phyloP scores from a whole-genome alignment of 2,113 vertebrate genomes.

The Gopherus evgoodei region DNA sequence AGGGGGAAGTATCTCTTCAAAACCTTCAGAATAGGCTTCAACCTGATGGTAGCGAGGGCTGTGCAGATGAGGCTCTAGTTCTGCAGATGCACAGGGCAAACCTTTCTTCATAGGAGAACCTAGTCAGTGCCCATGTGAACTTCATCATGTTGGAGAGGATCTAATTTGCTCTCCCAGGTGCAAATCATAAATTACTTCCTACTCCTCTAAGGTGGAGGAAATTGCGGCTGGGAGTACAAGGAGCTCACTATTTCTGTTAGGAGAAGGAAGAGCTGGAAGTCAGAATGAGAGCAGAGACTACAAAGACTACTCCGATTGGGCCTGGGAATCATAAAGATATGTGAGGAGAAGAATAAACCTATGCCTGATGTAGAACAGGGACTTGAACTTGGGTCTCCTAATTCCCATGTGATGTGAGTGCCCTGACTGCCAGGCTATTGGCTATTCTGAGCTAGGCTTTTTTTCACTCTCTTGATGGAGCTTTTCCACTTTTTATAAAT shows the following conservation, averaged over 20 bases:
- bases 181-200: not conserved
- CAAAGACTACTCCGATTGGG: not conserved
- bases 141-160: not conserved
- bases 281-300: not conserved
- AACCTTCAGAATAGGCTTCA: not conserved
- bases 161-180: not conserved
- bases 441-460: not conserved
- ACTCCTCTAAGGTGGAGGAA: not conserved
- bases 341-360: not conserved
- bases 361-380: not conserved
- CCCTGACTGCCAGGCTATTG: not conserved
- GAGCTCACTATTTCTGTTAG: not conserved
- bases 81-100: not conserved
- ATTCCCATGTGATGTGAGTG: too few species aligned
- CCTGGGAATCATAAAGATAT: not conserved
- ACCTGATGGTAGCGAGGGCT: not conserved
- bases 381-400: not conserved
- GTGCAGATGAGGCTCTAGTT: not conserved
- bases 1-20: not conserved
- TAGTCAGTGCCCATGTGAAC: not conserved
- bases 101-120: not conserved
- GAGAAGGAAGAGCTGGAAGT: not conserved
- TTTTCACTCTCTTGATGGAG: not conserved
- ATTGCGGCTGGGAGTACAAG: not conserved
- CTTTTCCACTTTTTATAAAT: not conserved